A percentile compares a stretch with the other conserved stretches of the same genome.
Conservation (phyloP, 2,888 invertebrate genomes). For the Cephus runcator region DNA sequence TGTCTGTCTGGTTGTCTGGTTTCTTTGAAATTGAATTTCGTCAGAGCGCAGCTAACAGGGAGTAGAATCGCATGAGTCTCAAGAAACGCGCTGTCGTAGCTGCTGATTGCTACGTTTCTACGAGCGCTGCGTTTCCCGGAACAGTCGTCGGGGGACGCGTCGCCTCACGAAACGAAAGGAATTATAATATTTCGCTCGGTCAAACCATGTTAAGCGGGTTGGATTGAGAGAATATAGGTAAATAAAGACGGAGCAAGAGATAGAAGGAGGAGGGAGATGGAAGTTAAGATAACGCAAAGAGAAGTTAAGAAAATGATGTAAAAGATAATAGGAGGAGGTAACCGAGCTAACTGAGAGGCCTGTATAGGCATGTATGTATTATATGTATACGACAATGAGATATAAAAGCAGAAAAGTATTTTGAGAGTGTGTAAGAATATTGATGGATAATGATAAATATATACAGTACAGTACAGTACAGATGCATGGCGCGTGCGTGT, state of each 20-base stretch:
- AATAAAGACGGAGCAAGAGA: conserved; percentile 7
- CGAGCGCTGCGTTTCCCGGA: too few relatives aligned
- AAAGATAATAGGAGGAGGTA: neutral
- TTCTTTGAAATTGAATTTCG: too few relatives aligned
- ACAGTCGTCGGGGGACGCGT: too few relatives aligned
- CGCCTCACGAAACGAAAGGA: too few relatives aligned
- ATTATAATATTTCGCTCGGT: neutral
- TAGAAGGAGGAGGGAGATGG: neutral
- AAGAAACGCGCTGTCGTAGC: too few relatives aligned
- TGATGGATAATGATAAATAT: conserved; percentile 22
- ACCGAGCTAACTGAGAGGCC: conserved; percentile 25
- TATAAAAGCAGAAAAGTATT: conserved; percentile 11
- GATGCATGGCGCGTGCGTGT: conserved; percentile 5
- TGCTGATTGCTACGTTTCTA: too few relatives aligned
- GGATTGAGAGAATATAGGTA: conserved; percentile 8
- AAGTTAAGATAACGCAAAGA: conserved; percentile 15
- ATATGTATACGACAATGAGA: conserved; percentile 5
- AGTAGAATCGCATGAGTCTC: too few relatives aligned
- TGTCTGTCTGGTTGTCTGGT: too few relatives aligned
- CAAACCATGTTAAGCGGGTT: conserved; percentile 8
- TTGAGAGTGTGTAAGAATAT: conserved; percentile 9
- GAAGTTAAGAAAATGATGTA: conserved; percentile 8
- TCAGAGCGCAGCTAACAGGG: too few relatives aligned
- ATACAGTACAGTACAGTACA: conserved; percentile 7
- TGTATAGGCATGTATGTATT: too few relatives aligned